Base-by-base conservation (phyloP, 2,888 invertebrate genomes). In the Ariolimax columbianus region DNA sequence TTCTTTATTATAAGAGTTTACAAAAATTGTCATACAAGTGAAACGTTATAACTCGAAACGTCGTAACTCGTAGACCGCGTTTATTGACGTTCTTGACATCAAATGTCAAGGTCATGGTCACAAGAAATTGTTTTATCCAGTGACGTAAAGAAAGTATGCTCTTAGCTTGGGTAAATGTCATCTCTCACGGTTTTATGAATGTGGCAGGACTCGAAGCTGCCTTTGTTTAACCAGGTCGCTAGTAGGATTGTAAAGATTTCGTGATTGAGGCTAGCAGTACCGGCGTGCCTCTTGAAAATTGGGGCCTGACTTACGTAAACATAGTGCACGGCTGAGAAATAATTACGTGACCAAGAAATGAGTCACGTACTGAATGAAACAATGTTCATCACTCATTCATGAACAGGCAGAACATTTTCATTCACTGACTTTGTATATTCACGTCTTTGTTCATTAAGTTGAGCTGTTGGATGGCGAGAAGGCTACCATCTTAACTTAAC, bases 81-180 rank as follows among this genome's bases (percentile, higher is more conserved):
- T n/a, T n/a, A n/a, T n/a, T n/a, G n/a, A n/a, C n/a, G n/a, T n/a
- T 43, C 30, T 73, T 30, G 43, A 43, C 43, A 43, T 9, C 43
- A 30, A 66, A 7, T 33, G 33, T 66, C n/a, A 26, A 36, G 73
- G 26, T 43, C 26, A 43, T 14, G 43, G 43, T 30, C 73, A 47
- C n/a, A 11, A 73, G n/a, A 73, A 43, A 73, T 43, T 23, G 73
- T 43, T 11, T 72, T 36, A 26, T 73, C 43, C 30, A 43, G 43
- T 73, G 73, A 73, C 73, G 73, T n/a, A 73, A 73, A 14, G n/a
- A 11, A 72, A 40, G 38, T 26, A 23, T 43, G 73, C 73, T 73
- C n/a, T 73, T 43, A 73, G 43, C 73, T 73, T 73, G n/a, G 26
- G 73, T 73, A 73, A 73, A 73, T 73, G 43, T 73, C 73, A 73